A percentile compares a stretch with the other conserved stretches of the same genome.
phyloP scores from a whole-genome alignment of 2,797 vertebrate genomes.

The Silurus aristotelis region DNA sequence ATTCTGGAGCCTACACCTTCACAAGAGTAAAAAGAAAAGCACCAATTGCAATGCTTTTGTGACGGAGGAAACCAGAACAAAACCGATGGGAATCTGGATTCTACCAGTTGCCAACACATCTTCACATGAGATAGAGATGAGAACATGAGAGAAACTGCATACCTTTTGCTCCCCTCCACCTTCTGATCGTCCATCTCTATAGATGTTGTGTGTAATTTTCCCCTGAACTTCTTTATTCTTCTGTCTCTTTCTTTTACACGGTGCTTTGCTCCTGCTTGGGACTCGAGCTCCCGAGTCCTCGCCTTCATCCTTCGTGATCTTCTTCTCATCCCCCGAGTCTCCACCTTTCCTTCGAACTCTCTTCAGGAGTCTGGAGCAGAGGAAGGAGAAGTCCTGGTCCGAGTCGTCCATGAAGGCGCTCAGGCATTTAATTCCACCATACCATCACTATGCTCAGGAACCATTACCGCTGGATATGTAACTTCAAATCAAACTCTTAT shows the following conservation, averaged over 20 bases:
- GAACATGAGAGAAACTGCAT: neutral
- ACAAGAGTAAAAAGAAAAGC: no score
- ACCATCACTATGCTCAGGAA: neutral
- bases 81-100: no score
- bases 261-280: conserved; percentile 32
- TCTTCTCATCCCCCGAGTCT: conserved; percentile 52
- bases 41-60: no score
- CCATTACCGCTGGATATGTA: neutral
- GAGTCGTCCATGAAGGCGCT: conserved; percentile 83
- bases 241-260: conserved; percentile 50
- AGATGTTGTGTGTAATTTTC: neutral
- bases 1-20: neutral
- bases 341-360: conserved; percentile 75
- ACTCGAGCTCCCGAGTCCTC: neutral
- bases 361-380: conserved; percentile 81
- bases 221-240: neutral
- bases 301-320: conserved; percentile 15
- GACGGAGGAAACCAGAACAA: neutral
- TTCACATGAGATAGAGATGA: neutral
- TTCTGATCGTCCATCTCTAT: neutral
- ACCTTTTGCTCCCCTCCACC: conserved; percentile 3
- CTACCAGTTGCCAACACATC: neutral
- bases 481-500: neutral
- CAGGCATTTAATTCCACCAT: neutral
- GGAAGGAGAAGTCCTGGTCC: conserved; percentile 86